These are phyloP conservation scores for Pterostichus niger DNA, from an alignment of 2,888 invertebrate species.

Conservation along the genomic window DNA sequence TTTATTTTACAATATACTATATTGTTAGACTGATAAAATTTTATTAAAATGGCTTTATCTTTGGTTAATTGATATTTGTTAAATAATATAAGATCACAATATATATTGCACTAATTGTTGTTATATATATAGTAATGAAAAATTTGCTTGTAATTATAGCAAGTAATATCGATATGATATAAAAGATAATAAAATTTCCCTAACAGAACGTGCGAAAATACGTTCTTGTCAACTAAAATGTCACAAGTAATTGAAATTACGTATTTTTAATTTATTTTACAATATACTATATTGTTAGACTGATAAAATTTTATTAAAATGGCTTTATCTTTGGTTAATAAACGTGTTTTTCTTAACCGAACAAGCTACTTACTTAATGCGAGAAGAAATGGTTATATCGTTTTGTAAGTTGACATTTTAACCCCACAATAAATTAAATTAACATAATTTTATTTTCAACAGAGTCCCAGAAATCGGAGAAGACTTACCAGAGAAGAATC, in stretches of 20 bases:
- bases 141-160: background rate
- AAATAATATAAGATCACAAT: background rate
- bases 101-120: background rate
- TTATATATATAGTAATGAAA: background rate
- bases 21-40: slow-evolving; percentile 19
- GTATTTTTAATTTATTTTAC: slow-evolving; percentile 53
- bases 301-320: slow-evolving; percentile 70
- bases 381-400: slow-evolving; percentile 83
- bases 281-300: slow-evolving; percentile 21
- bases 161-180: background rate
- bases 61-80: slow-evolving; percentile 72
- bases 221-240: slow-evolving; percentile 60
- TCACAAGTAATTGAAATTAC: slow-evolving; percentile 34
- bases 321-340: slow-evolving; percentile 75
- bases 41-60: slow-evolving; percentile 75
- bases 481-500: slow-evolving; percentile 88
- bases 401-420: slow-evolving; percentile 81
- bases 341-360: slow-evolving; percentile 72
- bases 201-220: background rate
- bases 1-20: slow-evolving; percentile 50
- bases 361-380: slow-evolving; percentile 72
- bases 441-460: slow-evolving; percentile 70
- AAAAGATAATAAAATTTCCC: slow-evolving; percentile 51
- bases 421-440: slow-evolving; percentile 54
- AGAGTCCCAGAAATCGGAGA: slow-evolving; percentile 92